These are phyloP conservation scores for Anolis sagrei DNA, from an alignment of 2,113 vertebrate genomes.

Conservation along the genomic window DNA sequence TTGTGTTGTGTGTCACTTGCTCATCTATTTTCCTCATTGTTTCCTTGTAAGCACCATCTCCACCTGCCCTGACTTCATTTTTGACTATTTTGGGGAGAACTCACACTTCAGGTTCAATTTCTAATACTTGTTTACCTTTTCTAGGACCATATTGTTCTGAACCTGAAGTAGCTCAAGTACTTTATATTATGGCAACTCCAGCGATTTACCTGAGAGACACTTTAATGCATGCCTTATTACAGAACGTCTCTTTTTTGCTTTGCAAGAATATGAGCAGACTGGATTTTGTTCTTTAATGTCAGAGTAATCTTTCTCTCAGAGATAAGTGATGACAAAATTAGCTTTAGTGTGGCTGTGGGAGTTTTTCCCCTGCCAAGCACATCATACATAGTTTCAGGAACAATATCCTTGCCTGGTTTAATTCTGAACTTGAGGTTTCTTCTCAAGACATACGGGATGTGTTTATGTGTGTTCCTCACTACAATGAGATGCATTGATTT, in stretches of 20 bases:
- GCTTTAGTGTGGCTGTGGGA: rapidly evolving
- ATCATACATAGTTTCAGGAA: neutral
- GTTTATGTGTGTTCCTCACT: neutral
- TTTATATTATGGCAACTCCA: constrained; percentile 15
- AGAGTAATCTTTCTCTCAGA: constrained; percentile 13
- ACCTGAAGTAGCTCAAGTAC: neutral
- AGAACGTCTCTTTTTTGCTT: constrained; percentile 29
- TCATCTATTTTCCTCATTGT: constrained; percentile 34
- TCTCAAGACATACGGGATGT: neutral
- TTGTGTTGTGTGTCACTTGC: constrained; percentile 39
- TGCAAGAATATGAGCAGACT: neutral
- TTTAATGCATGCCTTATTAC: constrained; percentile 28
- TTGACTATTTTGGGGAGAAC: constrained; percentile 36
- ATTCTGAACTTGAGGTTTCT: neutral
- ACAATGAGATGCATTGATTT: neutral
- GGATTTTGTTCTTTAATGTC: constrained; percentile 20
- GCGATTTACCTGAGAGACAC: constrained; percentile 21
- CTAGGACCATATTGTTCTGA: constrained; percentile 28
- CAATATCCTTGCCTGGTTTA: neutral
- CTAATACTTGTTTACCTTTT: constrained; percentile 22
- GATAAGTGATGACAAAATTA: neutral
- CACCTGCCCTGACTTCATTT: constrained; percentile 33
- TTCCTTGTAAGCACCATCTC: constrained; percentile 44
- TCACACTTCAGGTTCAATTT: constrained; percentile 30
- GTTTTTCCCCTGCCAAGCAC: neutral